Evolutionary conservation across 2,888 invertebrate species (phyloP).

Genomic region (Allacma fusca): DNA sequence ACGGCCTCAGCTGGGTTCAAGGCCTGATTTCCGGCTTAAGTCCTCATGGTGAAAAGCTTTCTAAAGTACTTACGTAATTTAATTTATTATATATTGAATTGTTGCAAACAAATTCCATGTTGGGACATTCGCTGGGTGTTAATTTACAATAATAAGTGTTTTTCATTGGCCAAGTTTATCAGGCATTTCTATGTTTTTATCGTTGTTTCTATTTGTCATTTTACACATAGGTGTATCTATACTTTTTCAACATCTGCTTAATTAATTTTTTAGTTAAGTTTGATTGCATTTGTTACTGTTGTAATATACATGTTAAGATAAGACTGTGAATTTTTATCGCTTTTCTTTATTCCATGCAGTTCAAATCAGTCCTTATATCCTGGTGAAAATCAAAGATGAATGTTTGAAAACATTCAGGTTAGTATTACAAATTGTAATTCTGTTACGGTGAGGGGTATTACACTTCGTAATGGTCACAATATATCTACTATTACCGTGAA

Average conservation of each 20-base stretch:
- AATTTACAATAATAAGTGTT: too few species aligned
- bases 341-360: neutral
- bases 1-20: neutral
- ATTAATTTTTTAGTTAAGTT: neutral
- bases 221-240: too few species aligned
- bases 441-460: too few species aligned
- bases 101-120: neutral
- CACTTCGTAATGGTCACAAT: too few species aligned
- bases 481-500: too few species aligned
- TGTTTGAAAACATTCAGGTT: too few species aligned
- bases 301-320: neutral
- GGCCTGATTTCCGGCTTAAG: neutral
- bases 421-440: too few species aligned
- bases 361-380: neutral
- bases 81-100: neutral
- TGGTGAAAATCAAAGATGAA: too few species aligned
- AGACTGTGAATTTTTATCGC: neutral
- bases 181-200: too few species aligned
- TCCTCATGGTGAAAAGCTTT: neutral
- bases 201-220: too few species aligned
- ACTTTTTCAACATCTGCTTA: neutral
- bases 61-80: neutral
- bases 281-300: conserved; percentile 8
- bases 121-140: too few species aligned
- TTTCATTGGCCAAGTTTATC: too few species aligned